These are phyloP conservation scores for Myzus persicae DNA, from an alignment of 1,140 invertebrate genomes.

Conservation along the genomic window DNA sequence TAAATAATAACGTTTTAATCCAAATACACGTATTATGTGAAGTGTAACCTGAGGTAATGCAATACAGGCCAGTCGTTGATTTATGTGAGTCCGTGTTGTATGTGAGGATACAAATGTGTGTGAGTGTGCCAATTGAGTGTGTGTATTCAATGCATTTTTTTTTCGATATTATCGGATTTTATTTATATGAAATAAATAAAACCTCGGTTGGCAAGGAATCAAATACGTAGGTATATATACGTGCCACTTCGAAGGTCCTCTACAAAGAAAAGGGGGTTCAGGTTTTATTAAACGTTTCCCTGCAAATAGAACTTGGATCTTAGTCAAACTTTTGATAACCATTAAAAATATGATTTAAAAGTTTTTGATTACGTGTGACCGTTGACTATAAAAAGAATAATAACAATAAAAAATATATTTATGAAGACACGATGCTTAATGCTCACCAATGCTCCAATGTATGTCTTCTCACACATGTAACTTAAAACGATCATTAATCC, in stretches of 20 bases:
- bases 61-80: background rate
- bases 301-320: background rate
- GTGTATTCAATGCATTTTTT: background rate
- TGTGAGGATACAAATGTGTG: background rate
- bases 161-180: constrained; percentile 27
- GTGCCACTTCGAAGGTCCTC: background rate
- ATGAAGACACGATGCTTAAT: background rate
- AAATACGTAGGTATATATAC: background rate
- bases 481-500: background rate
- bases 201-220: background rate
- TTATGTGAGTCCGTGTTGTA: background rate
- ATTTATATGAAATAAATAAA: constrained; percentile 17
- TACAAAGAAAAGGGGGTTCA: background rate
- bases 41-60: background rate
- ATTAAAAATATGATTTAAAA: constrained; percentile 23
- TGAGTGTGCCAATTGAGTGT: background rate
- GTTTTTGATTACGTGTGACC: background rate
- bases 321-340: background rate
- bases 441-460: too few relatives aligned
- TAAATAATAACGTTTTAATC: background rate
- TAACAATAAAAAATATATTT: background rate
- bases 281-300: constrained; percentile 12
- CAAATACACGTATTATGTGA: background rate
- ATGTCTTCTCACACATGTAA: too few relatives aligned
- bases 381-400: constrained; percentile 6